phyloP scores from a whole-genome alignment of 2,797 vertebrate genomes.

The Enteromius afrohamiltoni region DNA sequence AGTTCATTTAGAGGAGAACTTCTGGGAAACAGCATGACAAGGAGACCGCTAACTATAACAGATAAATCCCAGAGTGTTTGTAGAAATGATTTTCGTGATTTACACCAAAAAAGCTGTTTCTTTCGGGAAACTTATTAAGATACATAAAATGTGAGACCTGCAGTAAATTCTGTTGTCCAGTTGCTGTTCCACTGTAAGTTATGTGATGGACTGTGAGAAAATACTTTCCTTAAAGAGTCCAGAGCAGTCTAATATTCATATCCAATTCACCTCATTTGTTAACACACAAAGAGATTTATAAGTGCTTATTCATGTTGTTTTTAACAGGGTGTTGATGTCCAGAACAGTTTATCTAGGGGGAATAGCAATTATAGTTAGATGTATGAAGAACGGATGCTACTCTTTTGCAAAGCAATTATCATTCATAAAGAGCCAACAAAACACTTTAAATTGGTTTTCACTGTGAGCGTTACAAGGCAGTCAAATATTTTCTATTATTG shows the following conservation, averaged over 20 bases:
- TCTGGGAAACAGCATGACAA: conserved; percentile 55
- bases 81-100: conserved; percentile 38
- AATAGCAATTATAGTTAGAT: conserved; percentile 3
- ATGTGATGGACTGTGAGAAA: background rate
- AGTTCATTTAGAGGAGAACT: conserved; percentile 54
- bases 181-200: background rate
- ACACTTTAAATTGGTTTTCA: conserved; percentile 12
- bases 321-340: background rate
- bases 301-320: conserved; percentile 38
- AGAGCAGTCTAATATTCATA: background rate
- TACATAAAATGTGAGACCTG: conserved; percentile 19
- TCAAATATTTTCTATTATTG: conserved; percentile 43
- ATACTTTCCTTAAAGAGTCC: conserved; percentile 4
- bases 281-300: conserved; percentile 26
- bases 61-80: conserved; percentile 42
- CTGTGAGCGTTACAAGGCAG: conserved; percentile 36
- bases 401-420: conserved; percentile 15
- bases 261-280: background rate
- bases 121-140: conserved; percentile 26
- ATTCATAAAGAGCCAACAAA: conserved; percentile 27
- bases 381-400: conserved; percentile 4
- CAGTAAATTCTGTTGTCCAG: background rate
- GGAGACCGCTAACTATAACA: conserved; percentile 41
- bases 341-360: background rate
- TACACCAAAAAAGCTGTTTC: background rate